Base-by-base conservation (phyloP, 2,888 invertebrate species). In the Lasioglossum figueresi region DNA sequence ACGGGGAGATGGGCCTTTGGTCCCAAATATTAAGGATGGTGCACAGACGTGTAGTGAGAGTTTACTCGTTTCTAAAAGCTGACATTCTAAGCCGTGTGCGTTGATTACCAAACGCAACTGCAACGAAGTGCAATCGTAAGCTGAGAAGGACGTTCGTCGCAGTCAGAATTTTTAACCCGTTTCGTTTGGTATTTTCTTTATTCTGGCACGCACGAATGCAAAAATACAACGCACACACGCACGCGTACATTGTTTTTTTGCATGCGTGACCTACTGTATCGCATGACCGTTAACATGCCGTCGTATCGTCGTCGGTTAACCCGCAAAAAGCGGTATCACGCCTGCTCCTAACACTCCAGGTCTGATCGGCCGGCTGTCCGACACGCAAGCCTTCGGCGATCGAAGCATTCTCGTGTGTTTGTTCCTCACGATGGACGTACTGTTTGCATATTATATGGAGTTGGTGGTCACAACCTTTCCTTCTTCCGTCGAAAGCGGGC, bases 331-430 rank as follows among this genome's bases (percentile, higher is more conserved):
- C 74, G 83, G 85, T 88, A 90, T 89, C 91, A 89, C 87, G 90
- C 88, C 88, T 84, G 84, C 86, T 91, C 85, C 91, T 91, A 89
- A 92, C 90, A 90, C 90, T 91, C 85, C 66, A 86, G 76, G 83
- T 83, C 84, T 88, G 90, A 91, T 91, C 88, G 84, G 70, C 52
- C 23, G 45, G 76, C 72, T 78, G 70, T 48, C 72, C 63, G 66
- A 79, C 91, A 91, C 91, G 92, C 91, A 71, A 91, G 82, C 88
- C 82, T 87, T 73, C 78, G 85, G 78, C 76, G 86, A 83, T 83
- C 86, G 88, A 88, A 91, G 79, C 76, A 71, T 80, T 82, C 75
- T 77, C 77, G 78, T 79, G 82, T 80, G 79, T 74, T 74, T 63
- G 78, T 75, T 76, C 82, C 70, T 76, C 80, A 27, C 78, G 86